Base-by-base conservation (phyloP, 2,888 invertebrate genomes). In the Mythimna lalbum region DNA sequence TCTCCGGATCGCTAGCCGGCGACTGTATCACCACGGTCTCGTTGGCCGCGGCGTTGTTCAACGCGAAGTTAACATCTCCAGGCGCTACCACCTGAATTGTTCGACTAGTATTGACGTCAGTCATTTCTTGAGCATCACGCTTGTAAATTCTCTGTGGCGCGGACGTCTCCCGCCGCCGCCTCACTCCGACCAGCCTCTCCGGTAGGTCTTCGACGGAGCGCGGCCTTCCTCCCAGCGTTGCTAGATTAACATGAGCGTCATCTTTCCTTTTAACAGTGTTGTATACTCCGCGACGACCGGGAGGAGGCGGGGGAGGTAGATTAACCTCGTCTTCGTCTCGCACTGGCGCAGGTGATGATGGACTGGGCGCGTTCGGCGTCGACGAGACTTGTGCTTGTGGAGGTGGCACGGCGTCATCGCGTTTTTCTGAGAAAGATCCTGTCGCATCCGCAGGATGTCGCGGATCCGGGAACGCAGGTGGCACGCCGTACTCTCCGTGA, bases 51-150 rank as follows among this genome's bases (percentile, higher is more conserved):
- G 97, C 97, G 80, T 97, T 97, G 89, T 98, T 98, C 64, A 99
- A 95, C 31, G 98, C 98, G 92, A 99, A 99, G 91, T 98, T 98
- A 3, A 99, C 98, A 93, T 99, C 99, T 52, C 98, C 98, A 1
- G 98, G 98, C n/a, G 99, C 98, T 19, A 99, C 99, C 27, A 99
- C 99, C 92, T 98, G 98, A 88, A 99, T 98, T 79, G 97, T 98
- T 89, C 98, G 96, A 95, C 98, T 98, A 83, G 98, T 98, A 90
- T 98, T 98, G 39, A 98, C 98, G 90, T 98, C 98, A 79, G 98
- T 98, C 98, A 98, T 98, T 94, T 98, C 98, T 93, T 98, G 98
- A 72, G 98, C 97, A 84, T 98, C 98, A 52, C 98, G 97, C 90
- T 98, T 98, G 95, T 98, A 98, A 71, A 98, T 98, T 85, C 98